Evolutionary conservation across 2,797 vertebrate species (phyloP).

Genomic region (Selene dorsalis): DNA sequence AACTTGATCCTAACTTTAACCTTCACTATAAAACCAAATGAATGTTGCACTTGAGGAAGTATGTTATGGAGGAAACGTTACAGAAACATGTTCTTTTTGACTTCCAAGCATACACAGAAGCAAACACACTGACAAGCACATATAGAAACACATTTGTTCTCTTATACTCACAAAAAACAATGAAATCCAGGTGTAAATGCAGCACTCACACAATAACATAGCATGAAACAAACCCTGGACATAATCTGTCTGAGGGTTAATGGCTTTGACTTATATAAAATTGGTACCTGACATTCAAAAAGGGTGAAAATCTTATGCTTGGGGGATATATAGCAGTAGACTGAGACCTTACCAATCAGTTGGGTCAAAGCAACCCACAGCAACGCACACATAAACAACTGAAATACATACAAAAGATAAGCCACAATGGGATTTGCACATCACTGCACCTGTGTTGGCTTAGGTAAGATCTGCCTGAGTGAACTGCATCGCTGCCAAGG

Average conservation of each 20-base stretch:
- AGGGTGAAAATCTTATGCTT: slow-evolving; percentile 20
- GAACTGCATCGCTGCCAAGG: slow-evolving; percentile 1
- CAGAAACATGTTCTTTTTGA: background rate
- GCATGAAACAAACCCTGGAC: slow-evolving; percentile 3
- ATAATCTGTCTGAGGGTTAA: slow-evolving; percentile 18
- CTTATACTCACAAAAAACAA: background rate
- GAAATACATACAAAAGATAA: background rate
- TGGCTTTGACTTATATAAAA: slow-evolving; percentile 10
- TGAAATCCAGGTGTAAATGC: background rate
- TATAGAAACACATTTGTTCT: background rate
- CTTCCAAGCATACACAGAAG: background rate
- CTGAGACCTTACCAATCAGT: slow-evolving; percentile 16
- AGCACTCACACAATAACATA: background rate
- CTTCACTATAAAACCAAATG: no score
- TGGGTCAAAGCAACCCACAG: slow-evolving; percentile 4
- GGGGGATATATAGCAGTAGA: slow-evolving; percentile 1
- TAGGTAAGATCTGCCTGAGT: slow-evolving; percentile 18
- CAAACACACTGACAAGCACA: background rate
- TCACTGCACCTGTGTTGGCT: slow-evolving; percentile 16
- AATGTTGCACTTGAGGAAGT: no score
- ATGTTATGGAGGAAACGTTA: no score
- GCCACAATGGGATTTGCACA: slow-evolving; percentile 16
- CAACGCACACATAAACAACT: background rate
- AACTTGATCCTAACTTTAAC: no score
- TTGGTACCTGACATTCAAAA: slow-evolving; percentile 13